These are phyloP conservation scores for Hyles lineata DNA, from an alignment of 2,888 invertebrate species.

Conservation along the genomic window DNA sequence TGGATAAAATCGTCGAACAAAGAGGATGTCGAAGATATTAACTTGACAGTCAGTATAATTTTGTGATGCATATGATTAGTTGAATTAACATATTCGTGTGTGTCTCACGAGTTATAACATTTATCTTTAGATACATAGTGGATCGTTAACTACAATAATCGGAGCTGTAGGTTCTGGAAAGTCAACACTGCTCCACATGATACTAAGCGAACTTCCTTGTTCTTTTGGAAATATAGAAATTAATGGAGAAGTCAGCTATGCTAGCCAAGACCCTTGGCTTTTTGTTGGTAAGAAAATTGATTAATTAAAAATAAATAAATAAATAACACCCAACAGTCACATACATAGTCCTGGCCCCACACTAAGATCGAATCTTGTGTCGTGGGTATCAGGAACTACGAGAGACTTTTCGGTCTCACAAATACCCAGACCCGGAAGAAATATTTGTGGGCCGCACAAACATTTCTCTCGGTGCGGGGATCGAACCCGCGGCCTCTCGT, in stretches of 20 bases:
- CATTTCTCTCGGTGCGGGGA: too few species aligned
- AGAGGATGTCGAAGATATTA: constrained; percentile 76
- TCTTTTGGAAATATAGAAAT: constrained; percentile 85
- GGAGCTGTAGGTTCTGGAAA: constrained; percentile 87
- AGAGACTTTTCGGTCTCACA: too few species aligned
- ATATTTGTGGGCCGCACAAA: too few species aligned
- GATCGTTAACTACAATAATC: constrained; percentile 85
- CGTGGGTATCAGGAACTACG: too few species aligned
- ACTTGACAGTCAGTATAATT: constrained; percentile 63
- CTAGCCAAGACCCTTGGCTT: constrained; percentile 94
- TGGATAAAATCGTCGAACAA: constrained; percentile 76
- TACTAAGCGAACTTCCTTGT: constrained; percentile 90
- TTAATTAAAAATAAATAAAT: neutral
- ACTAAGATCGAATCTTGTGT: too few species aligned
- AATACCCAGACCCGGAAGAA: too few species aligned
- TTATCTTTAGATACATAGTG: constrained; percentile 53
- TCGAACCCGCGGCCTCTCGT: too few species aligned
- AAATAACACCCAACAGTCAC: too few species aligned
- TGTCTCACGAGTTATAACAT: neutral
- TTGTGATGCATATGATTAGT: neutral
- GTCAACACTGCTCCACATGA: constrained; percentile 85
- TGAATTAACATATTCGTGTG: neutral
- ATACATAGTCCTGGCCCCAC: too few species aligned
- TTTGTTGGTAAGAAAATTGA: constrained; percentile 84
- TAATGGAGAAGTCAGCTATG: constrained; percentile 89